phyloP scores from a whole-genome alignment of 2,888 invertebrate species.

The Morpho deidamia region DNA sequence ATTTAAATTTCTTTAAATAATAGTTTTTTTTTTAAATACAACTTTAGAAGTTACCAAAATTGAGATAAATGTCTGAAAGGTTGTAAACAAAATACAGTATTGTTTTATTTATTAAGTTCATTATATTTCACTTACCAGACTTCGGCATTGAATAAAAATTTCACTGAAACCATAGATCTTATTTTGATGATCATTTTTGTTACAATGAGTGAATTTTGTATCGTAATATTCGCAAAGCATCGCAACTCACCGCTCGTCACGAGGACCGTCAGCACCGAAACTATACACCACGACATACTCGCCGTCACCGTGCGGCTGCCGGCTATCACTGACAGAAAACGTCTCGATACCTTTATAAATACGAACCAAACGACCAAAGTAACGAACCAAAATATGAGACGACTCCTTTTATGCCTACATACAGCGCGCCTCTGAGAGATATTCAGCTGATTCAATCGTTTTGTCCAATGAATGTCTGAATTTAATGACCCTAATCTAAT shows the following conservation, averaged over 20 bases:
- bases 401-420: background rate
- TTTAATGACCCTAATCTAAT: too few species aligned
- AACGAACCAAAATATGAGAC: background rate
- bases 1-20: too few species aligned
- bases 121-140: too few species aligned
- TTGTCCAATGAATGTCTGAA: background rate
- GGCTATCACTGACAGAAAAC: slow-evolving; percentile 8
- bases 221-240: background rate
- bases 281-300: slow-evolving; percentile 1
- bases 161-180: background rate
- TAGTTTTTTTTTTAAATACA: too few species aligned
- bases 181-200: background rate
- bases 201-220: background rate
- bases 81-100: too few species aligned
- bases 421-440: slow-evolving; percentile 3
- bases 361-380: slow-evolving; percentile 2
- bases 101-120: too few species aligned
- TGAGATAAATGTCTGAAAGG: too few species aligned
- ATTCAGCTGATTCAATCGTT: background rate
- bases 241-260: slow-evolving; percentile 18
- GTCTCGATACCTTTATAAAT: slow-evolving; percentile 15
- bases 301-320: slow-evolving; percentile 11
- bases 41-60: too few species aligned
- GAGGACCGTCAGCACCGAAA: slow-evolving; percentile 6
- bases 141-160: too few species aligned